Base-by-base conservation (phyloP, 2,113 vertebrate genomes). In the Pangasianodon hypophthalmus region DNA sequence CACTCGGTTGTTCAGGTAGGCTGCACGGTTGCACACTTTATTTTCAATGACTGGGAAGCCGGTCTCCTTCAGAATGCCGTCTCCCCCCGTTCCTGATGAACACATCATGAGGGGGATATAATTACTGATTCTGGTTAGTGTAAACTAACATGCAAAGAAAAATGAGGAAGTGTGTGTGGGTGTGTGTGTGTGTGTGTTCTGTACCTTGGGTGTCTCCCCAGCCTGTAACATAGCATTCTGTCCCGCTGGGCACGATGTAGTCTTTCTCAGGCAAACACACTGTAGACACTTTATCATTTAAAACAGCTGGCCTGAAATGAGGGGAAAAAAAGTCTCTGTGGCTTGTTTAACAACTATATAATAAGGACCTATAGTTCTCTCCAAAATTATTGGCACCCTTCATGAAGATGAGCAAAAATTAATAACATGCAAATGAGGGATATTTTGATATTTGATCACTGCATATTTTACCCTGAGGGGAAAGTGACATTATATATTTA, bases 11-110 rank as follows among this genome's bases (percentile, higher is more conserved):
- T 95, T 94, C 82, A 99, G 95, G 92, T 97, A 97, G 29, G 97
- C 96, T 0, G 93, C 94, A 6, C 97, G 96, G 64, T 99, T 99
- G 62, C 98, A 99, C 88, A 98, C 90, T 92, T 97, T 98, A 87
- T 99, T 99, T 88, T 98, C 98, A 0, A 99, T 98, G 73, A 99
- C 98, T 0, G 98, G 98, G 92, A 99, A 97, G 8, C 97, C 97
- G 0, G 97, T 95, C 94, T 99, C 97, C 91, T 99, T 99, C 88
- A 99, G 96, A 18, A 77, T 0, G 0, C 97, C 97, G 0, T 83
- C 92, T 1, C 96, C 97, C 7, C 80, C 91, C 3, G 97, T 98
- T n/a, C 94, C 98, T 99, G 94, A 52, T 56, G n/a, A 89, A 75
- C 85, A 50, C 87, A 92, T 32, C 13, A 29, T 73, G 71, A 41